Conservation (phyloP, 2,888 invertebrate genomes). For the Agriopis marginaria region DNA sequence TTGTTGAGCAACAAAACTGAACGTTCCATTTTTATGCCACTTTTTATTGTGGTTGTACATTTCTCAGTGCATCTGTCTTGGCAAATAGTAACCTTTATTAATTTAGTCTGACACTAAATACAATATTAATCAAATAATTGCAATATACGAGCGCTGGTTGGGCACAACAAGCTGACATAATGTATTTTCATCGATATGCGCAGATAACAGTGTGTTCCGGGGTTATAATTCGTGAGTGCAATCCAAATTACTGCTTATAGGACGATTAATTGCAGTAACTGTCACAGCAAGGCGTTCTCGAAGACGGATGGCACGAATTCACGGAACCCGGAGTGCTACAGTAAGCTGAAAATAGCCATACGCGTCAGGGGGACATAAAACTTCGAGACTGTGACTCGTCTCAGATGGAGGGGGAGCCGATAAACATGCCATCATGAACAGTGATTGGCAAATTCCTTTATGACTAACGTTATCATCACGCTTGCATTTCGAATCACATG, state of each 20-base stretch:
- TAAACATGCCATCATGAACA: slow-evolving; percentile 72
- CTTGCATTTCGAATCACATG: slow-evolving; percentile 50
- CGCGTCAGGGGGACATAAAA: slow-evolving; percentile 71
- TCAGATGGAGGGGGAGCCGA: slow-evolving; percentile 64
- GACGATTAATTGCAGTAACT: slow-evolving; percentile 48
- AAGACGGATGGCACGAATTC: slow-evolving; percentile 55
- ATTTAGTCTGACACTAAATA: slow-evolving; percentile 64
- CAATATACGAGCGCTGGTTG: slow-evolving; percentile 29
- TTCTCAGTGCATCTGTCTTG: slow-evolving; percentile 70
- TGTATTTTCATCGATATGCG: slow-evolving; percentile 35
- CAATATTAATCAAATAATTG: slow-evolving; percentile 34
- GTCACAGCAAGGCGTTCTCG: slow-evolving; percentile 50
- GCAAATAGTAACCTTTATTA: slow-evolving; percentile 67
- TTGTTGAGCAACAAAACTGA: slow-evolving; percentile 2
- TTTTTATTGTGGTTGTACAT: slow-evolving; percentile 34
- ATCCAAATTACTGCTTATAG: slow-evolving; percentile 39
- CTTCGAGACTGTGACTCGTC: slow-evolving; percentile 70
- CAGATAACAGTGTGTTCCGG: slow-evolving; percentile 36
- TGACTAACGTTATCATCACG: slow-evolving; percentile 61
- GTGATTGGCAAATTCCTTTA: slow-evolving; percentile 72
- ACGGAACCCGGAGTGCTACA: slow-evolving; percentile 52
- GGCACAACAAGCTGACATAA: slow-evolving; percentile 3
- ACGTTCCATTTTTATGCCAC: background rate
- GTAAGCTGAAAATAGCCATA: slow-evolving; percentile 69
- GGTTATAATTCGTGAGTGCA: slow-evolving; percentile 40